A percentile compares a stretch with the other conserved stretches of the same genome.
Conservation (phyloP, 2,113 vertebrate species). For the Scalopus aquaticus region DNA sequence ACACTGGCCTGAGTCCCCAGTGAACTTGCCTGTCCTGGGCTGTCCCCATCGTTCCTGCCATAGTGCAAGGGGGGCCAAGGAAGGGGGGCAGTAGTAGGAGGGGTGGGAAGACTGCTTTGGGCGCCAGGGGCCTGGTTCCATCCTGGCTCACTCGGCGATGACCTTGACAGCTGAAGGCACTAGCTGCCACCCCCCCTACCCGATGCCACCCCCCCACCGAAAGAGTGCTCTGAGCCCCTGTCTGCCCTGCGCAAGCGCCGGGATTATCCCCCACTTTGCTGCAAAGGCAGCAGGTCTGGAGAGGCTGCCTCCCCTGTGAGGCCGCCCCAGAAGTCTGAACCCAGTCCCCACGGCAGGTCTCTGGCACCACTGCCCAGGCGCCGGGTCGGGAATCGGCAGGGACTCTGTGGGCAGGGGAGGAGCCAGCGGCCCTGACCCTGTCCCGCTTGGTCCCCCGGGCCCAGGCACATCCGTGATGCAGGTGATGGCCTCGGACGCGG, state of each 20-base stretch:
- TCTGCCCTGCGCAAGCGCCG: background rate
- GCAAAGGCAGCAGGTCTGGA: background rate
- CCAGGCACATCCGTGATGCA: constrained; percentile 98
- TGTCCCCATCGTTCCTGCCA: too few relatives aligned
- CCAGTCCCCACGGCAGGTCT: background rate
- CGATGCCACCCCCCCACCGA: background rate
- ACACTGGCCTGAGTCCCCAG: background rate
- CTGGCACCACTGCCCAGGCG: background rate
- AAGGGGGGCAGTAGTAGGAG: background rate
- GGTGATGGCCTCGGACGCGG: constrained; percentile 96
- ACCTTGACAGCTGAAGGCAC: background rate
- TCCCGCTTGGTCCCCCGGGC: constrained; percentile 65
- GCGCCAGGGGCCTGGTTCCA: background rate
- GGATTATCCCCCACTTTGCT: background rate
- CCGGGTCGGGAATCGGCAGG: too few relatives aligned
- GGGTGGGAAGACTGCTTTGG: background rate
- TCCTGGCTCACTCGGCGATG: background rate
- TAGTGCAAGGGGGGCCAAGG: background rate
- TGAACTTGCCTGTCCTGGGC: background rate
- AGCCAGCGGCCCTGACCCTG: background rate
- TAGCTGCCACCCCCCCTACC: too few relatives aligned
- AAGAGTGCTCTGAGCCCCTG: background rate
- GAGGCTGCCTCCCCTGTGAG: background rate
- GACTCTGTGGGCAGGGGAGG: background rate
- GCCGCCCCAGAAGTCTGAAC: background rate